These are phyloP conservation scores for Channa maculata DNA, from an alignment of 2,113 vertebrate genomes.

Conservation along the genomic window DNA sequence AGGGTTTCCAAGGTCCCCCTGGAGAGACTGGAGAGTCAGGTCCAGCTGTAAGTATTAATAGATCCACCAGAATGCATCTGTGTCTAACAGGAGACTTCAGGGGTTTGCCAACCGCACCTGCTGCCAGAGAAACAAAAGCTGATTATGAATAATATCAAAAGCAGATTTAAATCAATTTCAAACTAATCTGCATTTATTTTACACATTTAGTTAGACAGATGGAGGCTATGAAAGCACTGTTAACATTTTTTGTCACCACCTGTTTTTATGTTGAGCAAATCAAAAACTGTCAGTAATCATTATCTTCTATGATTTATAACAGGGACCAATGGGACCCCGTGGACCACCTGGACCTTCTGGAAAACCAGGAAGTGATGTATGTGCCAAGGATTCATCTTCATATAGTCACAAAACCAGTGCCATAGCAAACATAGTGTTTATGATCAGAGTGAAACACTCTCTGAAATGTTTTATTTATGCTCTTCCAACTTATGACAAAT, in stretches of 20 bases:
- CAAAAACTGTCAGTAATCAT: neutral
- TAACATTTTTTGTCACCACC: neutral
- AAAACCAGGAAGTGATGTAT: conserved; percentile 95
- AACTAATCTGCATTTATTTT: neutral
- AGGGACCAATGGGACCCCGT: conserved; percentile 94
- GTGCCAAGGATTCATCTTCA: conserved; percentile 49
- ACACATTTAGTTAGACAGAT: neutral
- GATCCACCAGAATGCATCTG: conserved; percentile 13
- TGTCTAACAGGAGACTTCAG: neutral
- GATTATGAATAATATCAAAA: conserved; percentile 2
- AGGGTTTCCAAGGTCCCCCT: conserved; percentile 94
- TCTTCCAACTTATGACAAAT: neutral
- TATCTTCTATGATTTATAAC: conserved; percentile 20
- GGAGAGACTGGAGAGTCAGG: conserved; percentile 95
- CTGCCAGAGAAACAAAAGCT: neutral
- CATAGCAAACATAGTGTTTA: neutral
- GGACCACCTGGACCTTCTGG: conserved; percentile 92
- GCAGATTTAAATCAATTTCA: neutral
- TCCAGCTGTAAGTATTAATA: conserved; percentile 86
- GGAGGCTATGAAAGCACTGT: neutral
- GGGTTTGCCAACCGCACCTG: neutral
- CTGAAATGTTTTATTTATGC: neutral
- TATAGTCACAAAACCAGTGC: neutral
- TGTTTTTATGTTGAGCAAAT: neutral
- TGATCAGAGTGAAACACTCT: neutral